Evolutionary conservation across 2,888 invertebrate species (phyloP), one percentile per base, ranked within the genome.

Genomic region (Acanthococcus lagerstroemiae): DNA sequence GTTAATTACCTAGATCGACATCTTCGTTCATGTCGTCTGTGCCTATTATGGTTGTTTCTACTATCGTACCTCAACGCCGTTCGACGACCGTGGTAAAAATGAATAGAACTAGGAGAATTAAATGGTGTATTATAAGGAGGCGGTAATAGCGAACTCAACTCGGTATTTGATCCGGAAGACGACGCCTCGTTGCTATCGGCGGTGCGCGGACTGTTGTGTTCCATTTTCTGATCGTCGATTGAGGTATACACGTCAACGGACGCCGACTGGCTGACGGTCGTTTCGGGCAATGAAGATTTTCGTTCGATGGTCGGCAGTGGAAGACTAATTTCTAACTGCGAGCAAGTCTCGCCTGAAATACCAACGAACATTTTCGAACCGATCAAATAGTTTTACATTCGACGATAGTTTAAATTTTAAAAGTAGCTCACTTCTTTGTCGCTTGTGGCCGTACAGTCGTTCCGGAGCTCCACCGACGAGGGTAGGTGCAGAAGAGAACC

Each of bases 61-160:
- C 54, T 54, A 17, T 54, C 44, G 54, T 54, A 63, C 22, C 54
- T 30, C 54, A 63, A 21, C 17, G 63, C 54, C n/a, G 50, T 63
- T 37, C 63, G 52, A 63, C 26, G 63, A 37, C 63, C 63, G 50
- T 63, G 27, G 25, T 52, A 54, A 52, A 54, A 52, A 17, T 52
- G 63, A 19, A 54, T 52, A 24, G 52, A 58, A 46, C 58, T 46
- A 46, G 58, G 58, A 58, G 58, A 63, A 63, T 63, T 63, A 37
- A 54, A 30, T 30, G 63, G 63, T 24, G 30, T 37, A 22, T 30
- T 22, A 44, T 50, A 63, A 52, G 66, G 30, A 56, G 30, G 17
- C 22, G 84, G 83, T 55, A 86, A 76, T 25, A 86, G 76, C 1
- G 84, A 84, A 73, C 84, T 85, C 67, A 82, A 69, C 79, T 86